Evolutionary conservation across 2,113 vertebrate genomes (phyloP).

Genomic region (Taurulus bubalis): DNA sequence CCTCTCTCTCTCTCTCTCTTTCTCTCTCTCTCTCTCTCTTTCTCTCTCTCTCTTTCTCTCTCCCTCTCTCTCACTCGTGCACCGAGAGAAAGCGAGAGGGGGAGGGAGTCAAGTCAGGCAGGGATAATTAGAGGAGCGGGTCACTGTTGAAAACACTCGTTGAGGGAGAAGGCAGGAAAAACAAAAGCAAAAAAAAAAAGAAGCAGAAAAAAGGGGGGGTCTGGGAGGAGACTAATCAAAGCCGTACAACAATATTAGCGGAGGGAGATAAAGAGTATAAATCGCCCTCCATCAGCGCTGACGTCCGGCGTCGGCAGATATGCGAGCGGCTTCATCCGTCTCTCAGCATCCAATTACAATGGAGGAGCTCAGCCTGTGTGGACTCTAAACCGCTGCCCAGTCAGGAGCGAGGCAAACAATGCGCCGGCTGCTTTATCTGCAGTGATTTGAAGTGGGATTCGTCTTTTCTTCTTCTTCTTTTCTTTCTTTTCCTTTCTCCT

Average conservation of each 20-base stretch:
- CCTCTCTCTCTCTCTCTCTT: not conserved
- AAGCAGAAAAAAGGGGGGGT: not conserved
- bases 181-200: not conserved
- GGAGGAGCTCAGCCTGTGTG: conserved; percentile 49
- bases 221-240: conserved; percentile 35
- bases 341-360: conserved; percentile 52
- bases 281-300: conserved; percentile 56
- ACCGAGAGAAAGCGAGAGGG: conserved; percentile 22
- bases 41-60: not conserved
- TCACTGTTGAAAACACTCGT: conserved; percentile 50
- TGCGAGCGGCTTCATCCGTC: conserved; percentile 49
- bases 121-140: conserved; percentile 67
- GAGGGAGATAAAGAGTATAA: conserved; percentile 43
- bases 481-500: not conserved
- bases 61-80: not conserved
- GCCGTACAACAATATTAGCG: conserved; percentile 48
- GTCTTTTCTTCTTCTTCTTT: not conserved
- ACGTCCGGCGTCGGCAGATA: conserved; percentile 63
- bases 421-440: conserved; percentile 32
- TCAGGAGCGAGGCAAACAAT: conserved; percentile 27
- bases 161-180: not conserved
- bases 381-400: conserved; percentile 49
- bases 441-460: conserved; percentile 53
- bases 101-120: conserved; percentile 51
- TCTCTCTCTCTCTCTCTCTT: not conserved